Conservation (phyloP, 1,140 invertebrate genomes). For the Proales similis region DNA sequence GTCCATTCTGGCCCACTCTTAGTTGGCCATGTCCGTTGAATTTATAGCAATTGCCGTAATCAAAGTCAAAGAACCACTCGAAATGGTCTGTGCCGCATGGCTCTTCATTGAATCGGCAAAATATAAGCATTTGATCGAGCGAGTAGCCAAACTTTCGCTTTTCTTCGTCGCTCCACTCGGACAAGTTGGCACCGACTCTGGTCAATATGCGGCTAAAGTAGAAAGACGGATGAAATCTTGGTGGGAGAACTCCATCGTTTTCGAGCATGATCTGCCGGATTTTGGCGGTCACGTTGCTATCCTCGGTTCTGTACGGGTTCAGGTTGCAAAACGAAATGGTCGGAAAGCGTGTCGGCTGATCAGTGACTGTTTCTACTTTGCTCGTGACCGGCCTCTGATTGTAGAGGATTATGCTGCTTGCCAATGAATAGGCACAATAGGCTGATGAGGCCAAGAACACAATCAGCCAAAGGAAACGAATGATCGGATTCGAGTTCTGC, state of each 20-base stretch:
- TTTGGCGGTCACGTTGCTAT: background rate
- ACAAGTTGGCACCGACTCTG: background rate
- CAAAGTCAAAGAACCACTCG: constrained; percentile 1
- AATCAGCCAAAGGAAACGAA: too few relatives aligned
- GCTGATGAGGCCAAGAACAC: too few relatives aligned
- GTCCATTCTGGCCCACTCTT: constrained; percentile 13
- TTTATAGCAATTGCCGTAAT: constrained; percentile 29
- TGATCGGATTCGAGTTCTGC: too few relatives aligned
- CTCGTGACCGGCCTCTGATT: too few relatives aligned
- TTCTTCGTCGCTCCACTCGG: background rate
- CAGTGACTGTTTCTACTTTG: too few relatives aligned
- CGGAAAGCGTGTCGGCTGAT: constrained; percentile 9
- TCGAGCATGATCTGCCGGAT: background rate
- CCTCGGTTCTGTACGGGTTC: constrained; percentile 34
- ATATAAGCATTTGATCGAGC: constrained; percentile 6
- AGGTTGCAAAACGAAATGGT: constrained; percentile 20
- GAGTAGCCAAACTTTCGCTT: background rate
- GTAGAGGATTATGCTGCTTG: too few relatives aligned
- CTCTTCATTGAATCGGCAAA: constrained; percentile 1
- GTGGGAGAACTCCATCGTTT: background rate
- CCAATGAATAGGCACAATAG: too few relatives aligned
- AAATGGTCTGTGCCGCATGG: background rate
- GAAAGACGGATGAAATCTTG: background rate
- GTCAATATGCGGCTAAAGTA: constrained; percentile 3
- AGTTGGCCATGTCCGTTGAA: constrained; percentile 2